Percentiles rank a stretch among this genome's conserved stretches.
Evolutionary conservation across 1,140 invertebrate genomes (phyloP).

Genomic region (Ericerus pela): DNA sequence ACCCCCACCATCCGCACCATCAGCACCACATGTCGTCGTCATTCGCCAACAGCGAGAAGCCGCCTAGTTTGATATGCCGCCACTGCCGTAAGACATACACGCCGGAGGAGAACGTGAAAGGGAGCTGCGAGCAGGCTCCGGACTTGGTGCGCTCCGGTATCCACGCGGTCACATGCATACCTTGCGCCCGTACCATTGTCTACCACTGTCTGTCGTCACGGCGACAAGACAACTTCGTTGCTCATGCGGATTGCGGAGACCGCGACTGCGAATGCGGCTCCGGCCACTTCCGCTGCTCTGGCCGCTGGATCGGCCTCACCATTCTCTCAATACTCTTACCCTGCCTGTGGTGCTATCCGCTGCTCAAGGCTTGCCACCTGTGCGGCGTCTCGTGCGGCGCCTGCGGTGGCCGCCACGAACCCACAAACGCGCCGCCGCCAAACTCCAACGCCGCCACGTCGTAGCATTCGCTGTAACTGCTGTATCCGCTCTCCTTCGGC

Average conservation of each 20-base stretch:
- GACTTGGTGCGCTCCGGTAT: slow-evolving; percentile 67
- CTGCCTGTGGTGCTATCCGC: slow-evolving; percentile 85
- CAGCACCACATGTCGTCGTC: no score
- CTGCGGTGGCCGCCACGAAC: slow-evolving; percentile 69
- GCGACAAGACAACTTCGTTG: slow-evolving; percentile 59
- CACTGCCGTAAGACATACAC: background rate
- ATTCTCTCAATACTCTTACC: slow-evolving; percentile 76
- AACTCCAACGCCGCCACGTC: background rate
- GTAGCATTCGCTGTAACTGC: background rate
- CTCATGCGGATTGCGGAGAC: no score
- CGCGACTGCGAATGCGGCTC: slow-evolving; percentile 56
- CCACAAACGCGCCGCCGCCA: slow-evolving; percentile 28
- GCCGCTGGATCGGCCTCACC: slow-evolving; percentile 66
- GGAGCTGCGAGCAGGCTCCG: slow-evolving; percentile 75
- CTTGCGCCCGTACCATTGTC: slow-evolving; percentile 70
- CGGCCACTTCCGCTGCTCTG: slow-evolving; percentile 38
- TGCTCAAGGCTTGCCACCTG: slow-evolving; percentile 65
- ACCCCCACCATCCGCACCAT: background rate
- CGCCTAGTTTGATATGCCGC: background rate
- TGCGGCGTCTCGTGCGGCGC: slow-evolving; percentile 60
- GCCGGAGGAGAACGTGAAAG: slow-evolving; percentile 31
- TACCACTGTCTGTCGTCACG: slow-evolving; percentile 89
- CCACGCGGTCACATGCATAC: slow-evolving; percentile 66
- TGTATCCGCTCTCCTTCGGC: background rate
- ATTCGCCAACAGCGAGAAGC: no score